A percentile compares a stretch with the other conserved stretches of the same genome.
phyloP scores from a whole-genome alignment of 1,140 invertebrate genomes.

The Himalopsyche phryganea region DNA sequence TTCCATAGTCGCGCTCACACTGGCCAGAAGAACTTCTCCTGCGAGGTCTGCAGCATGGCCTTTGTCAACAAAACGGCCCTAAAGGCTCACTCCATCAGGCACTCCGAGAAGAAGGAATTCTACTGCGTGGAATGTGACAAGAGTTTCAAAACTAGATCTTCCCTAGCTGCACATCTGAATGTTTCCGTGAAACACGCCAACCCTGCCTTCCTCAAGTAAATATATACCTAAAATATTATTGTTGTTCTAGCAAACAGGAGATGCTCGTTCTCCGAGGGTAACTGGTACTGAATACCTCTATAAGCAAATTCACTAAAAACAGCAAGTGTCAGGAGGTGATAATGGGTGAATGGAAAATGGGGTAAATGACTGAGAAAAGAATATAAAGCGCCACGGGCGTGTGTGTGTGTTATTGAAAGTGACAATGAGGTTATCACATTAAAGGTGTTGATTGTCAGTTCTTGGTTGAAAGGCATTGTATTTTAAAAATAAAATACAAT shows the following conservation, averaged over 20 bases:
- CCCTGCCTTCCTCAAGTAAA: constrained; percentile 10
- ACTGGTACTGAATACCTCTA: not conserved
- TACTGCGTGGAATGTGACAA: constrained; percentile 22
- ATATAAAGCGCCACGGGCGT: too few relatives aligned
- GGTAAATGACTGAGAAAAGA: not conserved
- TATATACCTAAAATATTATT: not conserved
- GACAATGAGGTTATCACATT: too few relatives aligned
- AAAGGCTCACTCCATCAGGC: constrained; percentile 2
- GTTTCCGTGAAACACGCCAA: constrained; percentile 1
- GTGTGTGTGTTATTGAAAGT: too few relatives aligned
- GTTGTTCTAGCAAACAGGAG: not conserved
- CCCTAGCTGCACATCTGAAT: constrained; percentile 6
- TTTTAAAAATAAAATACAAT: too few relatives aligned
- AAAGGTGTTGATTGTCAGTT: too few relatives aligned
- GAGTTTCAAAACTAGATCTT: constrained; percentile 8
- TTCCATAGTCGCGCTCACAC: constrained; percentile 8
- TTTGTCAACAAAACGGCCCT: constrained; percentile 14
- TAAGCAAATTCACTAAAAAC: not conserved
- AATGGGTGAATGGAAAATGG: not conserved
- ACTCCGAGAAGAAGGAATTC: constrained; percentile 6
- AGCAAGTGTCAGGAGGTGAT: not conserved
- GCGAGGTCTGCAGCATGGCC: constrained; percentile 1
- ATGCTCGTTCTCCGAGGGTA: not conserved
- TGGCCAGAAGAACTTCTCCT: not conserved
- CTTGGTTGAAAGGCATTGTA: too few relatives aligned